phyloP scores from a whole-genome alignment of 2,888 invertebrate species.

The Vesta saturnalis region DNA sequence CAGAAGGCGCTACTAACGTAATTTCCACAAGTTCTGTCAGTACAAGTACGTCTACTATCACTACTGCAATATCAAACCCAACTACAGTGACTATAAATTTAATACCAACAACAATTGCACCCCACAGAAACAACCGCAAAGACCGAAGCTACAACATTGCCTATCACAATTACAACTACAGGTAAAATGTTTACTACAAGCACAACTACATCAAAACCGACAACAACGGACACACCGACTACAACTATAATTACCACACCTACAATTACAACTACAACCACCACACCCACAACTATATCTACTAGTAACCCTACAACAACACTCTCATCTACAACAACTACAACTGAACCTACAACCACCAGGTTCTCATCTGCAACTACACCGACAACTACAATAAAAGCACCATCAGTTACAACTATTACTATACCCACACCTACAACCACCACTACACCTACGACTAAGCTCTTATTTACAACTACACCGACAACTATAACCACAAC shows the following conservation, averaged over 20 bases:
- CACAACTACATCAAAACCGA: slow-evolving; percentile 18
- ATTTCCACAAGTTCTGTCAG: background rate
- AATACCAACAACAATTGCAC: background rate
- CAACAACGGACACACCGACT: slow-evolving; percentile 39
- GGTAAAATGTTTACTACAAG: background rate
- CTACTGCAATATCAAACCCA: background rate
- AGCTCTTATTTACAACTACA: slow-evolving; percentile 20
- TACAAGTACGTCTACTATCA: background rate
- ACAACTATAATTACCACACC: slow-evolving; percentile 48
- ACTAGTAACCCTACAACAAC: slow-evolving; percentile 19
- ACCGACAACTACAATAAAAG: slow-evolving; percentile 22
- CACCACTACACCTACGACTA: slow-evolving; percentile 20
- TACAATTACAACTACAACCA: slow-evolving; percentile 20
- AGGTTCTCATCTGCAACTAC: slow-evolving; percentile 22
- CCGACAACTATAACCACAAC: slow-evolving; percentile 25
- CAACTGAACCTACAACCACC: slow-evolving; percentile 18
- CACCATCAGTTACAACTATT: slow-evolving; percentile 18
- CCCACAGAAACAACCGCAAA: slow-evolving; percentile 10
- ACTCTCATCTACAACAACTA: slow-evolving; percentile 13
- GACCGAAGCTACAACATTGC: background rate
- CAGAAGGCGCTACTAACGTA: background rate
- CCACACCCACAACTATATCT: background rate
- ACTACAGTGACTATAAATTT: background rate
- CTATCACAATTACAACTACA: background rate
- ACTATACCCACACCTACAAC: slow-evolving; percentile 23